Conservation (phyloP, 2,113 vertebrate genomes). For the Psettodes erumei region DNA sequence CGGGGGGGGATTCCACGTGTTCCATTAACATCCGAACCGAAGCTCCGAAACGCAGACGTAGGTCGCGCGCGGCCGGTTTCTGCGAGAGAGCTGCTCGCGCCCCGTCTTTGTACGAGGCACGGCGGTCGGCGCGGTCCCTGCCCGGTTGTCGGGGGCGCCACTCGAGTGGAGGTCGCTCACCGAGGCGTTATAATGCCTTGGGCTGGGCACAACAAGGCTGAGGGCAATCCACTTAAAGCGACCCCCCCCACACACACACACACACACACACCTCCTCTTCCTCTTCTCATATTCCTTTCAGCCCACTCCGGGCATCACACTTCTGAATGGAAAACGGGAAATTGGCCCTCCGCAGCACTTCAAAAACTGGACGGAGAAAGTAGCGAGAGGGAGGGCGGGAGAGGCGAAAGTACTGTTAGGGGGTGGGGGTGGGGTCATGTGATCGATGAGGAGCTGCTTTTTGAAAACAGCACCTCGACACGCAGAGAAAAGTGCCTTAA, state of each 20-base stretch:
- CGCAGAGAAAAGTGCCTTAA: constrained; percentile 15
- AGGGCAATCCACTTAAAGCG: constrained; percentile 81
- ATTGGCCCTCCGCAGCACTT: constrained; percentile 59
- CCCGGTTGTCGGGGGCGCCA: constrained; percentile 58
- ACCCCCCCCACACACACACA: no score
- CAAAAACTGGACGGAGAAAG: constrained; percentile 41
- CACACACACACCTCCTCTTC: neutral
- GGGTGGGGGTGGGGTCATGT: neutral
- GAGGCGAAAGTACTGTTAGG: constrained; percentile 1
- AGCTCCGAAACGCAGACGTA: constrained; percentile 44
- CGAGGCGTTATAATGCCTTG: constrained; percentile 76
- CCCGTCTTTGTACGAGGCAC: constrained; percentile 56
- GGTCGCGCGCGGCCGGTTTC: no score
- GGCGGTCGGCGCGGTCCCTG: constrained; percentile 56
- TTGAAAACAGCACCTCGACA: constrained; percentile 2
- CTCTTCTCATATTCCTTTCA: constrained; percentile 51
- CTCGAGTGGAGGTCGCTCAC: constrained; percentile 73
- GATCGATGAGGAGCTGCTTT: constrained; percentile 8
- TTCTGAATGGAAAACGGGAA: constrained; percentile 71
- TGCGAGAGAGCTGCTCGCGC: no score
- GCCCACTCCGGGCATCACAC: constrained; percentile 65
- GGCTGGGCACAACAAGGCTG: constrained; percentile 71
- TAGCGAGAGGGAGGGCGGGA: constrained; percentile 8
- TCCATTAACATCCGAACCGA: constrained; percentile 88
- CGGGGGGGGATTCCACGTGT: constrained; percentile 84